These are phyloP conservation scores for Watsonalla binaria DNA, from an alignment of 2,888 invertebrate genomes.

Conservation along the genomic window DNA sequence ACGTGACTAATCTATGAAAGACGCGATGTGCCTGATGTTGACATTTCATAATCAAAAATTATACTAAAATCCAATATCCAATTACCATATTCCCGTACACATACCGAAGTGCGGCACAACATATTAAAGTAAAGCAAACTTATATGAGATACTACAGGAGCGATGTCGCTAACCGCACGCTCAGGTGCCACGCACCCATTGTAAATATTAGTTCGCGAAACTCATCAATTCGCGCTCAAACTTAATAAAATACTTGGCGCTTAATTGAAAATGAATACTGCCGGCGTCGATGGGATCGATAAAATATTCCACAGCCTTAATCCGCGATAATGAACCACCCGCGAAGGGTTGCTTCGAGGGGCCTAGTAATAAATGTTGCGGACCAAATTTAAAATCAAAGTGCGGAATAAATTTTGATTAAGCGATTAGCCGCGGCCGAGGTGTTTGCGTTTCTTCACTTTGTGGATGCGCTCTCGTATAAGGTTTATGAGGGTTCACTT, in stretches of 20 bases:
- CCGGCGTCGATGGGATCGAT: constrained; percentile 69
- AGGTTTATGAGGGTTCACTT: constrained; percentile 16
- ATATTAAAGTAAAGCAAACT: background rate
- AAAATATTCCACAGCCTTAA: constrained; percentile 77
- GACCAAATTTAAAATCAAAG: constrained; percentile 78
- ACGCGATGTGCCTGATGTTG: background rate
- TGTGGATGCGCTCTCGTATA: constrained; percentile 36
- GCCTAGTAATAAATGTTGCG: constrained; percentile 77
- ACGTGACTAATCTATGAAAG: too few species aligned
- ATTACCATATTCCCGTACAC: background rate
- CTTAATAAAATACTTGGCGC: constrained; percentile 79
- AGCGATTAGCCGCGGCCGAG: constrained; percentile 71
- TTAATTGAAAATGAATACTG: constrained; percentile 79
- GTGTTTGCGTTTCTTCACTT: constrained; percentile 67
- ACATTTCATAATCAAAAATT: background rate
- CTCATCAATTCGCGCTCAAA: constrained; percentile 77
- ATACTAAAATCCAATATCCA: background rate
- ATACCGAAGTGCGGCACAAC: background rate
- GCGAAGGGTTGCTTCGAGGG: constrained; percentile 73
- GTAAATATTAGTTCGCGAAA: constrained; percentile 78
- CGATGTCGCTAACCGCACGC: constrained; percentile 23
- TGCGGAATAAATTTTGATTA: constrained; percentile 79
- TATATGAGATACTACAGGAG: constrained; percentile 1
- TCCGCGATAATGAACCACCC: constrained; percentile 76
- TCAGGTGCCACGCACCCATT: constrained; percentile 61